Percentiles rank a stretch among this genome's conserved stretches.
phyloP scores from a whole-genome alignment of 2,113 vertebrate species.

The Cisticola juncidis region DNA sequence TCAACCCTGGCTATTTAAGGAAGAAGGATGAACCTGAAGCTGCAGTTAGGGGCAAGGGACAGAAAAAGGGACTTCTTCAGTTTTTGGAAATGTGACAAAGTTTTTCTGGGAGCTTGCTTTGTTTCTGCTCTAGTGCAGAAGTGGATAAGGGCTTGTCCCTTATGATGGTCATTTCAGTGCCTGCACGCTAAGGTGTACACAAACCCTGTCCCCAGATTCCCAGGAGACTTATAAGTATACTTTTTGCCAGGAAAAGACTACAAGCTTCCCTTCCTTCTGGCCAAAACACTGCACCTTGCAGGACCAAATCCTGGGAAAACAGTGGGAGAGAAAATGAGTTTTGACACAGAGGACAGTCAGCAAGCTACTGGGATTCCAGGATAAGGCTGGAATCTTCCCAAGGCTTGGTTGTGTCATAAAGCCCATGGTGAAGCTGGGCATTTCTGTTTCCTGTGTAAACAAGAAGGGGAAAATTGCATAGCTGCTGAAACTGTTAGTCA shows the following conservation, averaged over 20 bases:
- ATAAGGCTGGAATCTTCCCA: neutral
- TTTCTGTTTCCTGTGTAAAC: constrained; percentile 12
- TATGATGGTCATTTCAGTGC: neutral
- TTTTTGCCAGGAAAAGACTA: neutral
- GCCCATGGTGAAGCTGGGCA: neutral
- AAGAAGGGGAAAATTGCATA: neutral
- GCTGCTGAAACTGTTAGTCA: neutral
- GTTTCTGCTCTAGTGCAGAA: neutral
- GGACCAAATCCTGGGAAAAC: neutral
- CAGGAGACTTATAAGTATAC: neutral
- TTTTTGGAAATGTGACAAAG: neutral
- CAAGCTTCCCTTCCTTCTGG: neutral
- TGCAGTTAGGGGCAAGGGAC: neutral
- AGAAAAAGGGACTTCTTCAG: neutral
- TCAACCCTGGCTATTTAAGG: neutral
- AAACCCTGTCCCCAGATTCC: neutral
- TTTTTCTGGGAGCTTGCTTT: neutral
- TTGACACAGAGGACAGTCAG: neutral
- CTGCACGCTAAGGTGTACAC: neutral
- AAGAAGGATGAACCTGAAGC: neutral
- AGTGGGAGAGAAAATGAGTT: neutral
- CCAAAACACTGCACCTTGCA: neutral
- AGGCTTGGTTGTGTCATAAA: neutral
- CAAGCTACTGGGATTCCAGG: neutral
- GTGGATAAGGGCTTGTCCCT: neutral